Evolutionary conservation across 2,797 vertebrate genomes (phyloP).

Genomic region (Platalea minor): DNA sequence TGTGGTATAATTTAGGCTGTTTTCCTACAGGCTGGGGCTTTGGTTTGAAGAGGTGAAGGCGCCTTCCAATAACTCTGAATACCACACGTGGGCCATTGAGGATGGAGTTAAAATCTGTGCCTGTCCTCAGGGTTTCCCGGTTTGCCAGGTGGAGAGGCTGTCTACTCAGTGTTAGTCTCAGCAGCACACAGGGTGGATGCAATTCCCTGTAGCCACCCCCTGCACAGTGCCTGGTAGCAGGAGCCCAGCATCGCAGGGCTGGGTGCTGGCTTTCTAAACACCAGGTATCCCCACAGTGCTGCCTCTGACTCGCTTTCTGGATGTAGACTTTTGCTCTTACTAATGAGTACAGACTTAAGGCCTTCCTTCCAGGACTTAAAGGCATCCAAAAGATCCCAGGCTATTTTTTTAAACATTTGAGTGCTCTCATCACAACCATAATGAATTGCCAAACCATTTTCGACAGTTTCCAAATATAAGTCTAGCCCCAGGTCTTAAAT

Average conservation of each 20-base stretch:
- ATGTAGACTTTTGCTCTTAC: neutral
- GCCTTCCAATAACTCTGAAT: neutral
- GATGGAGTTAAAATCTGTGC: neutral
- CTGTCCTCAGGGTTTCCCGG: neutral
- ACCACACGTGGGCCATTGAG: accelerated
- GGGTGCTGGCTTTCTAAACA: neutral
- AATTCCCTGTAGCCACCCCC: neutral
- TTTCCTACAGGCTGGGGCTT: neutral
- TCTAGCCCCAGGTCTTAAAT: neutral
- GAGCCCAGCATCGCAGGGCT: neutral
- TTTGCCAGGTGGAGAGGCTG: neutral
- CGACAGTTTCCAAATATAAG: neutral
- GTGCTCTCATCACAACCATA: neutral
- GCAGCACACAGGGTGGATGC: neutral
- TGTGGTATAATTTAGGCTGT: neutral
- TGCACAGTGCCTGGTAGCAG: neutral
- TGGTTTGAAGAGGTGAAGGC: neutral
- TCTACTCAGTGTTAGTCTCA: neutral
- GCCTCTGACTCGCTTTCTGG: neutral
- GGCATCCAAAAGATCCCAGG: neutral
- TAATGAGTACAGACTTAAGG: neutral
- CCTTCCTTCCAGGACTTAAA: neutral
- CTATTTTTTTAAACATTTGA: neutral
- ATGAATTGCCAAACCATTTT: neutral
- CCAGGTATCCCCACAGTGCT: neutral